Percentiles rank a stretch among this genome's conserved stretches.
Conservation (phyloP, 2,113 vertebrate genomes). For the Aegithalos caudatus region DNA sequence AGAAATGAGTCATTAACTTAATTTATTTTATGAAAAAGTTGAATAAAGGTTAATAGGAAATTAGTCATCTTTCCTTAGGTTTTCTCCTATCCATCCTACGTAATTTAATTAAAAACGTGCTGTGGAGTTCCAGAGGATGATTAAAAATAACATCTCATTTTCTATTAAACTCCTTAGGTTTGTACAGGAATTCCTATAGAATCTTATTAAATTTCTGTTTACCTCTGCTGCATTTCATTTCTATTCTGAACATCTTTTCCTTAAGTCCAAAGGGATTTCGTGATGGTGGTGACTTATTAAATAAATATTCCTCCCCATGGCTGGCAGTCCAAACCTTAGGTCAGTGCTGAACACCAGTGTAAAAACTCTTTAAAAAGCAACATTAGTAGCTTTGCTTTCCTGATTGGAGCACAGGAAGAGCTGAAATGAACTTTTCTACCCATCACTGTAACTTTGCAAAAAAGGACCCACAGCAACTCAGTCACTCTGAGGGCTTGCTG, state of each 20-base stretch:
- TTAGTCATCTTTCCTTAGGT: conserved; percentile 45
- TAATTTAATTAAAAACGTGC: conserved; percentile 60
- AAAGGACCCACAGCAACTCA: neutral
- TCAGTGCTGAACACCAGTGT: neutral
- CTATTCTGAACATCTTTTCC: neutral
- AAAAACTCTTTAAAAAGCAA: neutral
- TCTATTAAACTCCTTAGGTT: conserved; percentile 35
- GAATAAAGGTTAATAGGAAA: conserved; percentile 64
- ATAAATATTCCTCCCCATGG: neutral
- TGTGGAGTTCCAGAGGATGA: conserved; percentile 30
- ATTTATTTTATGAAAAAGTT: conserved; percentile 45
- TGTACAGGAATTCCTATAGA: conserved; percentile 39
- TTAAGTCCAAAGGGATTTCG: neutral
- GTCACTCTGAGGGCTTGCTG: neutral
- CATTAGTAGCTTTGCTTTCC: neutral
- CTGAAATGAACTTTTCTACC: neutral
- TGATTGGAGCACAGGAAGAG: neutral
- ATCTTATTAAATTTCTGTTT: conserved; percentile 52
- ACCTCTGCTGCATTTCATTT: conserved; percentile 13
- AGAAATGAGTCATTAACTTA: conserved; percentile 49
- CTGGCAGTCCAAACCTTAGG: neutral
- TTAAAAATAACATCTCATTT: conserved; percentile 54
- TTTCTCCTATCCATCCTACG: neutral
- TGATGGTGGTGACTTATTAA: neutral
- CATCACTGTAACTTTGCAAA: neutral